Base-by-base conservation (phyloP, 2,113 vertebrate genomes). In the Rhinopomastus cyanomelas region DNA sequence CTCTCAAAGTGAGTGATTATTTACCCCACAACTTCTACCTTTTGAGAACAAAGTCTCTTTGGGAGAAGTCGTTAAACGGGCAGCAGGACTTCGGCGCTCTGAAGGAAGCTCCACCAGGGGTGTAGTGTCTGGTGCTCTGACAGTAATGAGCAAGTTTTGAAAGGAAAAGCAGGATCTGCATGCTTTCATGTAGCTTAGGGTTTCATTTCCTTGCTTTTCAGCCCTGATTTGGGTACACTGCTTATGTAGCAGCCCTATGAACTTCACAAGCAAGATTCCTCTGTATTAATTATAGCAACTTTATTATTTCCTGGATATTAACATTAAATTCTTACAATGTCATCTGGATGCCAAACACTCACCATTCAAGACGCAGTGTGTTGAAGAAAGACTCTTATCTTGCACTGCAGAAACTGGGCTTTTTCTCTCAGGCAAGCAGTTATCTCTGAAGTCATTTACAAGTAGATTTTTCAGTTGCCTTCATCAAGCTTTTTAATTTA, bases 231-330 rank as follows among this genome's bases (percentile, higher is more conserved):
- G 84, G 66, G 34, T 90, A 85, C 0, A 1, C 16, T 73, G 51
- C 74, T 75, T 95, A 76, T 92, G 88, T 67, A 95, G 64, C 37
- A 93, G 78, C 17, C 57, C 29, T 5, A 5, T 56, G 64, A 90
- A 62, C 42, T 95, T 94, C 74, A 84, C 77, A 89, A 92, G 23
- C 37, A 79, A 73, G 65, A 81, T 79, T 90, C 88, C 60, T 39
- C 10, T 61, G 37, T 84, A 91, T 94, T 84, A 95, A 91, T 94
- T 94, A 79, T 42, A 79, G 26, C n/a, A 75, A 60, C 55, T 81
- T 94, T 75, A 81, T 96, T 94, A 92, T 95, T 96, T 96, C 88
- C 94, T 93, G 90, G 71, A 88, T 93, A 93, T 88, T 76, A 90
- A 44, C 37, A 87, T 93, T 59, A 64, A 59, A 91, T 90, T 92